Base-by-base conservation (phyloP, 1,140 invertebrate species). In the Dinoponera quadriceps region DNA sequence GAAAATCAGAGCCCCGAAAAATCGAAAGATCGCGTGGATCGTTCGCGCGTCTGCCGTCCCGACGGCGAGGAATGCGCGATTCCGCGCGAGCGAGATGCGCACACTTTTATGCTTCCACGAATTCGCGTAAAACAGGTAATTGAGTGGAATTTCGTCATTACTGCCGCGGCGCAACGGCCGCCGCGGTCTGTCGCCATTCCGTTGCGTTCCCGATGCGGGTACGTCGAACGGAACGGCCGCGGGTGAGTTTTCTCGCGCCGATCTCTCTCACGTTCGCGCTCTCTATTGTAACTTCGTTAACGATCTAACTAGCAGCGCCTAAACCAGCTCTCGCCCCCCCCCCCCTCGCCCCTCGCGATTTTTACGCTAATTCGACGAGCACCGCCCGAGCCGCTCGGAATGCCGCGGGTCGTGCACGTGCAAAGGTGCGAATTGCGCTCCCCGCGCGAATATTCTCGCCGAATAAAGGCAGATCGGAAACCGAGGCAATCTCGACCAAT, bases 121-220 rank as follows among this genome's bases (percentile, higher is more conserved):
- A 88, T 82, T 85, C 85, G 82, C 88, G 82, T 91, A 88, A 91
- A 92, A 85, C 63, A 27, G 54, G 73, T 84, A 86, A 84, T n/a
- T 77, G 86, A 85, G 78, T 82, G 83, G 83, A 89, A 89, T 87
- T 89, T 85, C 88, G 59, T 90, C 66, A 88, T 87, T 89, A 86
- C 57, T 65, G 68, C 49, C 22, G 18, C 16, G 54, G 54, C 18
- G 66, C 55, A 74, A 78, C 57, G 33, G 55, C 65, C 4, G 59
- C 60, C 57, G 38, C 62, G 60, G 55, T 84, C 25, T 82, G 59
- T 77, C 73, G 68, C 5, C 38, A 54, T 48, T 20, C 16, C 48
- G 18, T 13, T 18, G 3, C 20, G 20, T 51, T 65, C 27, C 29
- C 44, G 29, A 51, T 48, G 69, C 68, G 48, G 73, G 84, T 75